These are phyloP conservation scores for Agraylea sexmaculata DNA, from an alignment of 1,140 invertebrate genomes.

Conservation along the genomic window DNA sequence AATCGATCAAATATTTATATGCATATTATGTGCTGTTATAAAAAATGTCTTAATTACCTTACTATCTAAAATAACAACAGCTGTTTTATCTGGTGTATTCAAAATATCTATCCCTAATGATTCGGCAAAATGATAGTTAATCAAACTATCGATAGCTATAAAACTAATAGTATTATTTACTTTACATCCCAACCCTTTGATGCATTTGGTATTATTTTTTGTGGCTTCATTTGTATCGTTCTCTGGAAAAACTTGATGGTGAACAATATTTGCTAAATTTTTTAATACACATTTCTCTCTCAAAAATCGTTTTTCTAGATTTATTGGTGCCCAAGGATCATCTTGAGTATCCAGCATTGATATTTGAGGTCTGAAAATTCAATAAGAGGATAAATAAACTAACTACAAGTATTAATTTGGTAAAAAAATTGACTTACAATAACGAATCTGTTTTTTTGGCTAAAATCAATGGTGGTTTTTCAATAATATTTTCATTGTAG, in stretches of 20 bases:
- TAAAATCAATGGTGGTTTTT: too few relatives aligned
- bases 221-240: constrained; percentile 14
- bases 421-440: too few relatives aligned
- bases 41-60: constrained; percentile 39
- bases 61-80: constrained; percentile 59
- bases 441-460: too few relatives aligned
- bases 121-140: constrained; percentile 60
- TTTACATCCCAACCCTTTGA: constrained; percentile 39
- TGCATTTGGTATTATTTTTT: too few relatives aligned
- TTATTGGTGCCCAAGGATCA: constrained; percentile 43
- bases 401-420: too few relatives aligned
- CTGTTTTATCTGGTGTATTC: constrained; percentile 48
- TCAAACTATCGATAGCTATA: constrained; percentile 56
- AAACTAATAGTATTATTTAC: constrained; percentile 56
- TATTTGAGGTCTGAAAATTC: constrained; percentile 31
- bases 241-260: constrained; percentile 25
- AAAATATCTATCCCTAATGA: constrained; percentile 56
- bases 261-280: constrained; percentile 30
- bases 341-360: constrained; percentile 36
- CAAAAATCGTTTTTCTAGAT: constrained; percentile 32
- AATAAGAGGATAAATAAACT: too few relatives aligned
- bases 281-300: constrained; percentile 35
- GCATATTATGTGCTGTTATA: constrained; percentile 1
- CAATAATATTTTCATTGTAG: too few relatives aligned
- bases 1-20: constrained; percentile 7